A percentile compares a stretch with the other conserved stretches of the same genome.
phyloP scores from a whole-genome alignment of 2,888 invertebrate genomes.

The Aleiodes leptofemur region DNA sequence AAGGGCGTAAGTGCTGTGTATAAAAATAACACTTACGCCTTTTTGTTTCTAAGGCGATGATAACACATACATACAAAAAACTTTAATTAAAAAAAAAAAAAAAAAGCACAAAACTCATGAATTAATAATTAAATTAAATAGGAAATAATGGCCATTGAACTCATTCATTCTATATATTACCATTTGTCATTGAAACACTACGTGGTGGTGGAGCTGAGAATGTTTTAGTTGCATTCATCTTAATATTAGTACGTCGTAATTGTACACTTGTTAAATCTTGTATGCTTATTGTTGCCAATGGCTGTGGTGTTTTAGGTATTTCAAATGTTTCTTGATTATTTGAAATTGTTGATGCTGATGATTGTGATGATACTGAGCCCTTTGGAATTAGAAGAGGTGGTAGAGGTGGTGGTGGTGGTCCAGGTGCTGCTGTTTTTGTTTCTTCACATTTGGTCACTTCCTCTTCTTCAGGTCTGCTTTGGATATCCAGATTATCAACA shows the following conservation, averaged over 20 bases:
- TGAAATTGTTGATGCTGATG: conserved; percentile 34
- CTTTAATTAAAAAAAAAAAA: no score
- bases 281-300: conserved; percentile 90
- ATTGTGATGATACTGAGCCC: conserved; percentile 40
- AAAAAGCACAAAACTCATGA: background rate
- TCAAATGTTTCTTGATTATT: conserved; percentile 71
- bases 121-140: conserved; percentile 19
- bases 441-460: conserved; percentile 51
- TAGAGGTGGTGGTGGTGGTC: conserved; percentile 78
- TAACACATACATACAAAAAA: no score
- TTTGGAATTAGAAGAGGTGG: conserved; percentile 64
- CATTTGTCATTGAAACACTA: conserved; percentile 82
- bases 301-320: conserved; percentile 80
- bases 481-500: conserved; percentile 73
- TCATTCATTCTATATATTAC: conserved; percentile 53
- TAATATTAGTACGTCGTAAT: conserved; percentile 82
- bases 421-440: conserved; percentile 62
- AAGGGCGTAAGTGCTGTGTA: no score
- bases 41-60: no score
- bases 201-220: conserved; percentile 88
- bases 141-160: conserved; percentile 21
- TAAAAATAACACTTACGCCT: no score
- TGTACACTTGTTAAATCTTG: conserved; percentile 91
- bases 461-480: conserved; percentile 61
- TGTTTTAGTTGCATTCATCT: conserved; percentile 86